Percentiles rank a stretch among this genome's conserved stretches.
These are phyloP conservation scores for Serripes groenlandicus DNA, from an alignment of 2,888 invertebrate genomes.

Conservation along the genomic window DNA sequence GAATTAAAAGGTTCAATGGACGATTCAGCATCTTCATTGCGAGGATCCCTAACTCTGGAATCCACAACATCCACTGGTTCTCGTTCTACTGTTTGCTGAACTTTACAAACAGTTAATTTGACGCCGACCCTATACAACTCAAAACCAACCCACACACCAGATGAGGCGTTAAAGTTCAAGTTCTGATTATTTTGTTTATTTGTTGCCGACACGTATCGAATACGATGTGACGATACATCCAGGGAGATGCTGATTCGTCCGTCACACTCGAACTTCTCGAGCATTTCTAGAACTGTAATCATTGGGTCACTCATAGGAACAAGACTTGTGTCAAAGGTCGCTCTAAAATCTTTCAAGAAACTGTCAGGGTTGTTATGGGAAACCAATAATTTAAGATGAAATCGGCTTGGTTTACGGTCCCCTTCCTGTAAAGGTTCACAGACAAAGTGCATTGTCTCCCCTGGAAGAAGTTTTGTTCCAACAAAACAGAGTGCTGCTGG, in stretches of 20 bases:
- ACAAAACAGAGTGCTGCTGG: conserved; percentile 44
- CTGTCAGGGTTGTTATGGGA: conserved; percentile 28
- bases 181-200: conserved; percentile 26
- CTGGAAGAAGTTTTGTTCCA: not conserved
- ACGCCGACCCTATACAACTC: conserved; percentile 39
- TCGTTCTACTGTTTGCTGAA: not conserved
- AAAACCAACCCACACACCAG: conserved; percentile 38
- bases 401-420: conserved; percentile 30
- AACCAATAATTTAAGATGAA: conserved; percentile 28
- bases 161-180: conserved; percentile 1
- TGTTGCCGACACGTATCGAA: conserved; percentile 13
- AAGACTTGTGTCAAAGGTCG: conserved; percentile 31
- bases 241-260: conserved; percentile 27
- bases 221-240: not conserved
- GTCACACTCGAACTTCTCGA: conserved; percentile 39
- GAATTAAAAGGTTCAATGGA: conserved; percentile 21
- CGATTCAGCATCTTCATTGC: conserved; percentile 27
- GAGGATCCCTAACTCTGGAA: conserved; percentile 23
- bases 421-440: conserved; percentile 35
- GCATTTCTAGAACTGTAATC: conserved; percentile 8
- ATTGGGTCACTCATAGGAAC: conserved; percentile 1
- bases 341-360: conserved; percentile 12
- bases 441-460: conserved; percentile 15
- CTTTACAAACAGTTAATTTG: not conserved
- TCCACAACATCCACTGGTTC: conserved; percentile 15